phyloP scores from a whole-genome alignment of 2,888 invertebrate genomes.

The Ypsolopha sequella region DNA sequence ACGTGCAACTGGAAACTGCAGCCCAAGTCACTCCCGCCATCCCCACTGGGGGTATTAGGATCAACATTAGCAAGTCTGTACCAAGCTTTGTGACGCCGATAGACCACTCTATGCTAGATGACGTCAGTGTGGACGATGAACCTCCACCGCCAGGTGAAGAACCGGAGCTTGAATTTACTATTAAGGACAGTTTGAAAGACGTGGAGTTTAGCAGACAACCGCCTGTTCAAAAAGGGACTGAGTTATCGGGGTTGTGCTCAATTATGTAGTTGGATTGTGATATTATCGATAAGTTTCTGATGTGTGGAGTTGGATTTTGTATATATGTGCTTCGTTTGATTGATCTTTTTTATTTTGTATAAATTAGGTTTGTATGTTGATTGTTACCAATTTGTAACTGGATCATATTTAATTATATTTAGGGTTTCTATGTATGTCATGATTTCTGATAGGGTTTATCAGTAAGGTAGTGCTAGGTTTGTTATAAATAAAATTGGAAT shows the following conservation, averaged over 20 bases:
- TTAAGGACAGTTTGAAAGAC: slow-evolving; percentile 76
- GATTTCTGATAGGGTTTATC: neutral
- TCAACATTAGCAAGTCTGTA: slow-evolving; percentile 83
- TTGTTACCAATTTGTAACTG: neutral
- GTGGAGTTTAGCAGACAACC: slow-evolving; percentile 78
- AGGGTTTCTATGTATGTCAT: neutral
- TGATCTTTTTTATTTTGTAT: neutral
- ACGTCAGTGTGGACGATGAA: slow-evolving; percentile 53
- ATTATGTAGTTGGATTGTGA: slow-evolving; percentile 74
- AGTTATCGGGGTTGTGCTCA: slow-evolving; percentile 88
- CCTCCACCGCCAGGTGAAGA: slow-evolving; percentile 73
- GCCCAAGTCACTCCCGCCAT: slow-evolving; percentile 42
- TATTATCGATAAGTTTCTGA: slow-evolving; percentile 1
- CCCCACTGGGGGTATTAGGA: slow-evolving; percentile 76
- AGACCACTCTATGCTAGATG: slow-evolving; percentile 38
- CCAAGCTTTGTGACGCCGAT: slow-evolving; percentile 39
- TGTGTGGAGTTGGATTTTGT: slow-evolving; percentile 3
- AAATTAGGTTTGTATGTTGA: neutral
- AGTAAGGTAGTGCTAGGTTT: neutral
- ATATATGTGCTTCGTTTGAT: slow-evolving; percentile 6
- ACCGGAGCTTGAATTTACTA: slow-evolving; percentile 55
- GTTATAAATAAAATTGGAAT: neutral
- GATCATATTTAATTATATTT: neutral
- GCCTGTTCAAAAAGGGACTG: slow-evolving; percentile 79
- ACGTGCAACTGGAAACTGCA: slow-evolving; percentile 75